These are phyloP conservation scores for Cremastinae sp. DNA, from an alignment of 2,888 invertebrate species.

Conservation along the genomic window DNA sequence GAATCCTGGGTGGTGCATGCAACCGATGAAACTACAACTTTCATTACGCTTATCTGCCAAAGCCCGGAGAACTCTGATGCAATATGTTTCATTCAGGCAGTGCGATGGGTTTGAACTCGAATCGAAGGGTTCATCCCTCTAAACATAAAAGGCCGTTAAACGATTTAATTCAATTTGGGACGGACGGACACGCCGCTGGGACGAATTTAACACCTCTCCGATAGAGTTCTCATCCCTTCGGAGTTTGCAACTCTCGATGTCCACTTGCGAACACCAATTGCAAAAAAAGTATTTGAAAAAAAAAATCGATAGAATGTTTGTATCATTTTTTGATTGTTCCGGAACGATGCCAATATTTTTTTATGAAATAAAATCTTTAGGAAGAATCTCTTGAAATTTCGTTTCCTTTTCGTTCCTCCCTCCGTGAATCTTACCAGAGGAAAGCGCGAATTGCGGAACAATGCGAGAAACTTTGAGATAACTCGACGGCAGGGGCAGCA, in stretches of 20 bases:
- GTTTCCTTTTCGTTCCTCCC: constrained; percentile 42
- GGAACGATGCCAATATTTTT: too few relatives aligned
- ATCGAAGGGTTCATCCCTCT: constrained; percentile 68
- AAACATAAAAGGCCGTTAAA: constrained; percentile 78
- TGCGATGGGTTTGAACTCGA: constrained; percentile 66
- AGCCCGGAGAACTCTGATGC: constrained; percentile 59
- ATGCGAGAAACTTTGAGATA: constrained; percentile 77
- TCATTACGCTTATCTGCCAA: constrained; percentile 76
- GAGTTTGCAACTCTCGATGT: constrained; percentile 19
- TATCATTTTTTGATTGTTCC: too few relatives aligned
- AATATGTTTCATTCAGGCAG: constrained; percentile 53
- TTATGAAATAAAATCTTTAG: background rate
- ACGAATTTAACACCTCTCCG: constrained; percentile 75
- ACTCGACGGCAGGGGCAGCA: constrained; percentile 67
- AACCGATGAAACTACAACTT: constrained; percentile 75
- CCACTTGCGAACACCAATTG: constrained; percentile 18
- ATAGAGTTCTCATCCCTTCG: constrained; percentile 50
- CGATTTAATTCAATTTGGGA: constrained; percentile 78
- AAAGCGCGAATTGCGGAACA: constrained; percentile 71
- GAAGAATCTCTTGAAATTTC: constrained; percentile 33
- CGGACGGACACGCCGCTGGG: constrained; percentile 63
- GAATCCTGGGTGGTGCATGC: constrained; percentile 65
- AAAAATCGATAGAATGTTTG: too few relatives aligned
- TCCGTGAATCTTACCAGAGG: constrained; percentile 44
- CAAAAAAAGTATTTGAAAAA: too few relatives aligned